phyloP scores from a whole-genome alignment of 35 echinoderm and acorn worm genomes.

The Acanthaster planci region DNA sequence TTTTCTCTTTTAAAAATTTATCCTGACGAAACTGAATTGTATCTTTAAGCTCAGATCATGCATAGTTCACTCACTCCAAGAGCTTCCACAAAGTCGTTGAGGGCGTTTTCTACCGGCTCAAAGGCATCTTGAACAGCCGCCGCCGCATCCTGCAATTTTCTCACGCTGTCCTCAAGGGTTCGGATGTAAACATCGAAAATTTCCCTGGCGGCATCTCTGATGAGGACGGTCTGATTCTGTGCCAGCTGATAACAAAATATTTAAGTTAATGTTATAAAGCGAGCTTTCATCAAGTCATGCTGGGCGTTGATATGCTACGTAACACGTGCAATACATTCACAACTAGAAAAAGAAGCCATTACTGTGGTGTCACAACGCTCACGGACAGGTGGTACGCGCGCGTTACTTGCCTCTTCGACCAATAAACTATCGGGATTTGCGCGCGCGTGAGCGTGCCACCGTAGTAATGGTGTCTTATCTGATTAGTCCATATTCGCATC shows the following conservation, averaged over 20 bases:
- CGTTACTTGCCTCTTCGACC: too few species aligned
- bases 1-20: too few species aligned
- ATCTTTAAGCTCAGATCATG: neutral
- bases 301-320: too few species aligned
- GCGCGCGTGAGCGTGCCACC: too few species aligned
- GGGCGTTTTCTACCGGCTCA: slow-evolving; percentile 63
- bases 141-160: slow-evolving; percentile 50
- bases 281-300: neutral
- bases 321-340: too few species aligned
- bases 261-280: neutral
- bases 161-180: slow-evolving; percentile 45
- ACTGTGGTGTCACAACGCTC: too few species aligned
- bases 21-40: too few species aligned
- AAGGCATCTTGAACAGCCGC: slow-evolving; percentile 52
- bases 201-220: slow-evolving; percentile 60
- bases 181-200: slow-evolving; percentile 71
- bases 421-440: too few species aligned
- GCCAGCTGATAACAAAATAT: slow-evolving; percentile 50
- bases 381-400: too few species aligned
- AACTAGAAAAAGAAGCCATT: too few species aligned
- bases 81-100: slow-evolving; percentile 35
- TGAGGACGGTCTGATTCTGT: slow-evolving; percentile 54
- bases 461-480: too few species aligned
- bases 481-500: too few species aligned
- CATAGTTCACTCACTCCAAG: slow-evolving; percentile 38